phyloP scores from a whole-genome alignment of 1,140 invertebrate species.

The Drosophila paulistorum region DNA sequence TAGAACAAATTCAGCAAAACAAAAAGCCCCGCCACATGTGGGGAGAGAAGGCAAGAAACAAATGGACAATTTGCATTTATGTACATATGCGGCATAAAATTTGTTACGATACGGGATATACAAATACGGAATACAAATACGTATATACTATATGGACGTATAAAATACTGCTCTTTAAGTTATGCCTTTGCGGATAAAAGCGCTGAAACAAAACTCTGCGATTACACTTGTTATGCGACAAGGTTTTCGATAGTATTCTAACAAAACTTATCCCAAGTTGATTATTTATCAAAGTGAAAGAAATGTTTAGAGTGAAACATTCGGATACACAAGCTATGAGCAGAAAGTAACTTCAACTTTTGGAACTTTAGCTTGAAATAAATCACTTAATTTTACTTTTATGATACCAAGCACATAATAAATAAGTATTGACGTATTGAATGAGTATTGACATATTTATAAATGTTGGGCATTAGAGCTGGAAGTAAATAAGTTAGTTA shows the following conservation, averaged over 20 bases:
- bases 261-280: neutral
- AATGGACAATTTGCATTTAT: slow-evolving; percentile 1
- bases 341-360: too few species aligned
- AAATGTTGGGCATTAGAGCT: too few species aligned
- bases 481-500: too few species aligned
- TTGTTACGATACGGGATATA: neutral
- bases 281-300: neutral
- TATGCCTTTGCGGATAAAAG: neutral
- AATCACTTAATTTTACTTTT: neutral
- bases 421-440: too few species aligned
- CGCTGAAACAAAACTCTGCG: neutral
- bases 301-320: neutral
- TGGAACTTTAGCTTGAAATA: neutral
- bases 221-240: neutral
- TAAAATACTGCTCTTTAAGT: neutral
- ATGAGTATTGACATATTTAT: too few species aligned
- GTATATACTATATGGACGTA: neutral
- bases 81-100: neutral
- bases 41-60: neutral
- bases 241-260: too few species aligned
- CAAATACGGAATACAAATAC: neutral
- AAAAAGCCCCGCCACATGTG: neutral
- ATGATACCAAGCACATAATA: too few species aligned
- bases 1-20: neutral
- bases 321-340: neutral